Base-by-base conservation (phyloP, 2,797 vertebrate species). In the Rachycentron canadum region DNA sequence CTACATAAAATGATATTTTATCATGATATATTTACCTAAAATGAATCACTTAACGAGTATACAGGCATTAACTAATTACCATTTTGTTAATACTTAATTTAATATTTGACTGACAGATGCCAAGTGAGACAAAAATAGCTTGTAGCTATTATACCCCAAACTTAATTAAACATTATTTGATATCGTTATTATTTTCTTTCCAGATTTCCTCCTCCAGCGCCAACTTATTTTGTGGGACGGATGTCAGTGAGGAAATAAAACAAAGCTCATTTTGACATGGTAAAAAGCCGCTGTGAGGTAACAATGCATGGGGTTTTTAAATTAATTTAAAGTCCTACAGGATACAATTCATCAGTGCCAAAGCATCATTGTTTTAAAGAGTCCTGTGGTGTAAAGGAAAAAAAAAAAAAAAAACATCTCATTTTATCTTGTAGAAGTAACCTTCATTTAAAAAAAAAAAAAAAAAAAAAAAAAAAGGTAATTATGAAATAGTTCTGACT, bases 401-500 rank as follows among this genome's bases (percentile, higher is more conserved):
- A 19, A 41, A 32, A n/a, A n/a, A n/a, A n/a, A n/a, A n/a, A n/a
- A n/a, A n/a, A n/a, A n/a, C n/a, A n/a, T n/a, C n/a, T n/a, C n/a
- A n/a, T n/a, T 69, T 62, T 26, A 62, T 11, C 36, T 19, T 40
- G 10, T 62, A 25, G 32, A n/a, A 32, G 23, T 6, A 66, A 12
- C 55, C 16, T n/a, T 60, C 26, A 55, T 67, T 56, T 38, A 49
- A 69, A 45, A 50, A 72, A 69, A n/a, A 11, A 21, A 26, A 72
- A 71, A 40, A n/a, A 49, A 69, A 45, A 50, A 72, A 69, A n/a
- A 11, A 21, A 26, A 72, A 71, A 40, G 56, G 23, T 63, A 71
- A 68, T 67, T 17, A 79, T 73, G 13, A 60, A 53, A 73, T 53
- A 64, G n/a, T 59, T 53, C 60, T 61, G 32, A 14, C 76, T 68